A percentile compares a stretch with the other conserved stretches of the same genome.
Evolutionary conservation across 2,797 vertebrate genomes (phyloP).

Genomic region (Rhabdomys pumilio): DNA sequence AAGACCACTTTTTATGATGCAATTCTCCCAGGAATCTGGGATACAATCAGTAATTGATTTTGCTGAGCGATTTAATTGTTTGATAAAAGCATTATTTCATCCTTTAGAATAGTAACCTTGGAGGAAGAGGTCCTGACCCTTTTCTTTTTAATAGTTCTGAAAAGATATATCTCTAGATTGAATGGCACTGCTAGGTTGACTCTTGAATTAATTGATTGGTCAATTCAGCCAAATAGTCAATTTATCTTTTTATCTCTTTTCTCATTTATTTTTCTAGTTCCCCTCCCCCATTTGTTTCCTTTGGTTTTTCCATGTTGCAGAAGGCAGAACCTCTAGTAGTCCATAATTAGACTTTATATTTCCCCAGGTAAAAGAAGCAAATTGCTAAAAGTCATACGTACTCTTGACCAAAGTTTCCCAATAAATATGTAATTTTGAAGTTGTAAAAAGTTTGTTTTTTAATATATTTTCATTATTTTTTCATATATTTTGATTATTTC

Average conservation of each 20-base stretch:
- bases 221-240: slow-evolving; percentile 58
- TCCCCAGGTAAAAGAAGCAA: slow-evolving; percentile 11
- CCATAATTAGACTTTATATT: background rate
- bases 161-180: slow-evolving; percentile 61
- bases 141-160: slow-evolving; percentile 57
- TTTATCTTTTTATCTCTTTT: slow-evolving; percentile 36
- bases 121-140: slow-evolving; percentile 68
- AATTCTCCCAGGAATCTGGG: slow-evolving; percentile 70
- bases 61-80: slow-evolving; percentile 83
- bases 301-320: slow-evolving; percentile 38
- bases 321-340: slow-evolving; percentile 18
- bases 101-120: slow-evolving; percentile 80
- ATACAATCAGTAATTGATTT: slow-evolving; percentile 84
- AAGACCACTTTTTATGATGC: slow-evolving; percentile 61
- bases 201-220: slow-evolving; percentile 75
- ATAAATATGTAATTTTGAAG: slow-evolving; percentile 27
- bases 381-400: slow-evolving; percentile 21
- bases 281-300: background rate
- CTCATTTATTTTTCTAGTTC: background rate
- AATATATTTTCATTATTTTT: background rate
- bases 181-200: slow-evolving; percentile 66
- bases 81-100: slow-evolving; percentile 84
- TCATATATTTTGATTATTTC: background rate
- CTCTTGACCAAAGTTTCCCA: background rate
- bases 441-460: background rate